A percentile compares a stretch with the other conserved stretches of the same genome.
Conservation (phyloP, 2,113 vertebrate species). For the Ammodytes marinus region DNA sequence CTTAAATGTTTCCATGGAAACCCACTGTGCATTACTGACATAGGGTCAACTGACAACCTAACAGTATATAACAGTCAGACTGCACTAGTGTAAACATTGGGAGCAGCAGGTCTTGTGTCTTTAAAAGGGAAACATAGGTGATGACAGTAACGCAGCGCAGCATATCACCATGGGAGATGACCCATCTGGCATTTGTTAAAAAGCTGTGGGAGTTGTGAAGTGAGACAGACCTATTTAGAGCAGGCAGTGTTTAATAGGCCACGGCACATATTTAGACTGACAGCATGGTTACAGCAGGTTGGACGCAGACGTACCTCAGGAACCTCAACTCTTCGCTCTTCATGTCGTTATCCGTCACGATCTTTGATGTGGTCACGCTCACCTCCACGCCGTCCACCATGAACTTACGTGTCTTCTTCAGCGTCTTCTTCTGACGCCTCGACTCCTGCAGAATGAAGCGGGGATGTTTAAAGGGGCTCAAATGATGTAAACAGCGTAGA, state of each 20-base stretch:
- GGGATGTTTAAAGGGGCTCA: background rate
- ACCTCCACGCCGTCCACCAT: constrained; percentile 98
- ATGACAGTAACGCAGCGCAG: constrained; percentile 45
- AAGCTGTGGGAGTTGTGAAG: constrained; percentile 64
- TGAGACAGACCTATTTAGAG: constrained; percentile 61
- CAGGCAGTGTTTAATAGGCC: constrained; percentile 59
- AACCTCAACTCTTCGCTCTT: constrained; percentile 98
- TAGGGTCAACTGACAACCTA: background rate
- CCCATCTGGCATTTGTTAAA: constrained; percentile 69
- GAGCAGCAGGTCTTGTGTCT: constrained; percentile 33
- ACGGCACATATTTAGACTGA: constrained; percentile 51
- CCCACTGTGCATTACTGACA: background rate
- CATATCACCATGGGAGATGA: constrained; percentile 53
- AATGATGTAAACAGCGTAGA: background rate
- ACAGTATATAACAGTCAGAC: background rate
- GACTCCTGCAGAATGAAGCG: constrained; percentile 86
- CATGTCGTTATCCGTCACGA: constrained; percentile 95
- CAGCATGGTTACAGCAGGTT: constrained; percentile 3
- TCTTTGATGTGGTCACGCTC: constrained; percentile 98
- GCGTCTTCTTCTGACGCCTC: constrained; percentile 95
- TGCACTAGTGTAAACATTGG: constrained; percentile 23
- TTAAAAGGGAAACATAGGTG: constrained; percentile 58
- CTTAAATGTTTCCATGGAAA: background rate
- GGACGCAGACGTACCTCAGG: constrained; percentile 87
- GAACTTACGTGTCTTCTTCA: constrained; percentile 99